Conservation (phyloP, 2,888 invertebrate species). For the Rotaria macrura region DNA sequence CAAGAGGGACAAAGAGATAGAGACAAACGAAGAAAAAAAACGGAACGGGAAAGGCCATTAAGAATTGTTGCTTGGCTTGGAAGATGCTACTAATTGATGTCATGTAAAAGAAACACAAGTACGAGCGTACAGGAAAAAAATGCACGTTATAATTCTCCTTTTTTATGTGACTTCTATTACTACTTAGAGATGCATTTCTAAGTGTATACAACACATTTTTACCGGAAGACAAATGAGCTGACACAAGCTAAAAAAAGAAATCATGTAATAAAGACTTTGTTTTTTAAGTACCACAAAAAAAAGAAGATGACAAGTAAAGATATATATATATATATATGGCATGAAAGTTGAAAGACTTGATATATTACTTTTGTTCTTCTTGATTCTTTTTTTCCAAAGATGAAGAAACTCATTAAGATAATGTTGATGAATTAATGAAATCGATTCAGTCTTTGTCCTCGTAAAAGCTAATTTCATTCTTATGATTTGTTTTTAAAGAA, state of each 20-base stretch:
- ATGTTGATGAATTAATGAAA: background rate
- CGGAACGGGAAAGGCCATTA: background rate
- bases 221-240: background rate
- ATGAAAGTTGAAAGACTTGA: background rate
- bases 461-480: background rate
- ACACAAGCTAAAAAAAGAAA: background rate
- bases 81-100: background rate
- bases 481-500: background rate
- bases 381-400: background rate
- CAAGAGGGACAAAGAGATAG: background rate
- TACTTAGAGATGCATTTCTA: background rate
- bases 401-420: background rate
- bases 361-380: background rate
- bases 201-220: background rate
- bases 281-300: background rate
- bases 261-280: background rate
- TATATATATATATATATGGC: background rate
- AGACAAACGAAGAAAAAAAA: background rate
- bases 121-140: background rate
- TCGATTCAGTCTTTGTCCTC: background rate
- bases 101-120: background rate
- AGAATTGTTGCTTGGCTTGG: slow-evolving; percentile 1
- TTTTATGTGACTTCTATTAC: background rate
- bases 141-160: background rate
- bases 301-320: background rate